A percentile compares a stretch with the other conserved stretches of the same genome.
Conservation (phyloP, 2,888 invertebrate species). For the Andricus quercusramuli region DNA sequence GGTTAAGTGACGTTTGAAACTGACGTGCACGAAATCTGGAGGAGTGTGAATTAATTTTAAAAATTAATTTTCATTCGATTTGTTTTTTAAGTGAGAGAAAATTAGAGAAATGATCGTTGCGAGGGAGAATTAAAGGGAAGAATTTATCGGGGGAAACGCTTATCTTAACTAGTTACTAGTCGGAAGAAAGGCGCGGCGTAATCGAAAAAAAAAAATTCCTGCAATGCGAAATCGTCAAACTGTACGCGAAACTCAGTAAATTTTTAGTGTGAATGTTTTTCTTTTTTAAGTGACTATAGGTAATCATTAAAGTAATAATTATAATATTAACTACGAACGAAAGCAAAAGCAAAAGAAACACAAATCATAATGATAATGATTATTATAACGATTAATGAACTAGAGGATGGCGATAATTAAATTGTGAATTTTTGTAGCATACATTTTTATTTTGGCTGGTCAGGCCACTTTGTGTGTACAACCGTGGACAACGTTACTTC, state of each 20-base stretch:
- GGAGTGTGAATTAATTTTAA: slow-evolving; percentile 6
- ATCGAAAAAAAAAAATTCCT: not conserved
- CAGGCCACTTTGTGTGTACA: slow-evolving; percentile 67
- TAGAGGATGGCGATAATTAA: slow-evolving; percentile 68
- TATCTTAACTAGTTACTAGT: slow-evolving; percentile 38
- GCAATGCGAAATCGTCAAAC: slow-evolving; percentile 56
- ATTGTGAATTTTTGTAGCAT: slow-evolving; percentile 72
- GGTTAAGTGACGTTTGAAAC: slow-evolving; percentile 3
- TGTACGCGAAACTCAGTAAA: slow-evolving; percentile 59
- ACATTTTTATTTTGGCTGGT: slow-evolving; percentile 67
- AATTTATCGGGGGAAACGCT: slow-evolving; percentile 8
- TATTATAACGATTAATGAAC: slow-evolving; percentile 66
- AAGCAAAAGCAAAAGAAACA: slow-evolving; percentile 52
- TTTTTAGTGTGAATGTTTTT: slow-evolving; percentile 67
- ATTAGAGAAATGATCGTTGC: not conserved
- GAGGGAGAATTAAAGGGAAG: slow-evolving; percentile 21
- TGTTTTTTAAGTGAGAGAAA: slow-evolving; percentile 10
- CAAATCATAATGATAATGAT: slow-evolving; percentile 59
- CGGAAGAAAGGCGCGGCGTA: slow-evolving; percentile 19
- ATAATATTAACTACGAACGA: slow-evolving; percentile 54
- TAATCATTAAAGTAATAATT: slow-evolving; percentile 54
- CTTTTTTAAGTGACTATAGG: slow-evolving; percentile 64
- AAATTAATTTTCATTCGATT: slow-evolving; percentile 22
- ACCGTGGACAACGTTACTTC: slow-evolving; percentile 66
- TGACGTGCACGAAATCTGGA: slow-evolving; percentile 6